phyloP scores from a whole-genome alignment of 2,888 invertebrate species.

The Deroplatys truncata region DNA sequence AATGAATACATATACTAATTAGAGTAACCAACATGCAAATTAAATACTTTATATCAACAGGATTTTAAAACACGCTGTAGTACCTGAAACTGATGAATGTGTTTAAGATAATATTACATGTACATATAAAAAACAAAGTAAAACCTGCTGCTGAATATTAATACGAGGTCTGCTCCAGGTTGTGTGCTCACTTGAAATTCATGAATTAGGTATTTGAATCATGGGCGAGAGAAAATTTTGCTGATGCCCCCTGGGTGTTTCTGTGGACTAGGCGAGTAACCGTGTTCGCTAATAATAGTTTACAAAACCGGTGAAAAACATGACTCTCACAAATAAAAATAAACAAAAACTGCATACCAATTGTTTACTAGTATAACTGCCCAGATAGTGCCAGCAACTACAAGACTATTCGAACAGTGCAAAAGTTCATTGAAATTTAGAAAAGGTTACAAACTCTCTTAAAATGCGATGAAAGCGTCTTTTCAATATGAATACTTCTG shows the following conservation, averaged over 20 bases:
- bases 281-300: neutral
- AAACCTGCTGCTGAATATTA: neutral
- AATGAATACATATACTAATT: too few species aligned
- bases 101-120: neutral
- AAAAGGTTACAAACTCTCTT: too few species aligned
- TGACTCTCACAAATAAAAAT: neutral
- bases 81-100: too few species aligned
- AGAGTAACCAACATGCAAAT: too few species aligned
- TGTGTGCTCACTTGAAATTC: neutral
- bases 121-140: neutral
- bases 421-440: too few species aligned
- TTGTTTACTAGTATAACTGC: too few species aligned
- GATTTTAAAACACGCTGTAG: too few species aligned
- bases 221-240: neutral
- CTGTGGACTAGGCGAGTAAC: neutral
- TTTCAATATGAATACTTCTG: too few species aligned
- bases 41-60: too few species aligned
- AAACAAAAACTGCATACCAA: neutral
- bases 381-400: too few species aligned
- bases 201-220: neutral
- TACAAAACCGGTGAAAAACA: neutral
- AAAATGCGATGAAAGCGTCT: too few species aligned
- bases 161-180: neutral
- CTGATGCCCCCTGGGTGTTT: neutral
- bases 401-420: too few species aligned